A percentile compares a stretch with the other conserved stretches of the same genome.
Evolutionary conservation across 2,888 invertebrate genomes (phyloP).

Genomic region (Rugalucina vietnamica): DNA sequence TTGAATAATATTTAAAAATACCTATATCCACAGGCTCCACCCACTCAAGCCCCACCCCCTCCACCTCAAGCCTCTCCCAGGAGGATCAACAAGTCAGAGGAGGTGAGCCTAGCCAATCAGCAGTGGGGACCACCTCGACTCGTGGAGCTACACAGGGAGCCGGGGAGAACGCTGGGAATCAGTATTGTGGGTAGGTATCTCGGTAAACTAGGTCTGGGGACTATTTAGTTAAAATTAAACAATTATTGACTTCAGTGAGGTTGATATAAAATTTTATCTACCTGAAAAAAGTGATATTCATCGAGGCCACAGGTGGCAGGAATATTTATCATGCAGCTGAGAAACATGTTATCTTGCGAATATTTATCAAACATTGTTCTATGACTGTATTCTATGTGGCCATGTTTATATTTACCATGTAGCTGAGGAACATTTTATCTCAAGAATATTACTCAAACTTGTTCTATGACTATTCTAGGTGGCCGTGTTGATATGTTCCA

Average conservation of each 20-base stretch:
- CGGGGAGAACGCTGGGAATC: constrained; percentile 94
- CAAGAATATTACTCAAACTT: constrained; percentile 99
- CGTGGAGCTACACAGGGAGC: constrained; percentile 90
- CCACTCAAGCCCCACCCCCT: constrained; percentile 22
- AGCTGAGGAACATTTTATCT: constrained; percentile 89
- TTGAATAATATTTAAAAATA: too few relatives aligned
- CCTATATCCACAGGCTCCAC: background rate
- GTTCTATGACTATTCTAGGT: constrained; percentile 84
- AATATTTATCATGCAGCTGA: constrained; percentile 89
- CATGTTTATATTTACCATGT: constrained; percentile 90
- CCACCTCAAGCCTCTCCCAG: constrained; percentile 41
- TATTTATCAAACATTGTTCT: constrained; percentile 99
- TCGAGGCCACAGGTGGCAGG: too few relatives aligned
- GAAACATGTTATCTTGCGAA: constrained; percentile 92
- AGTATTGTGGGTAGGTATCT: constrained; percentile 98
- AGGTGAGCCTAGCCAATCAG: constrained; percentile 66
- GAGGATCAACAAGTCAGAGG: background rate
- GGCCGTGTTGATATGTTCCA: constrained; percentile 87
- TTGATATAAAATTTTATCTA: too few relatives aligned
- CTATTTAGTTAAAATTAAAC: too few relatives aligned
- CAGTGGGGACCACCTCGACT: constrained; percentile 92
- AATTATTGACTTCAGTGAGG: too few relatives aligned
- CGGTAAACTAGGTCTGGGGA: too few relatives aligned
- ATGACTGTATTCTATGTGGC: too few relatives aligned
- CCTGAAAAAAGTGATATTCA: too few relatives aligned